These are phyloP conservation scores for Nyleta sp. DNA, from an alignment of 2,888 invertebrate species.

Conservation along the genomic window DNA sequence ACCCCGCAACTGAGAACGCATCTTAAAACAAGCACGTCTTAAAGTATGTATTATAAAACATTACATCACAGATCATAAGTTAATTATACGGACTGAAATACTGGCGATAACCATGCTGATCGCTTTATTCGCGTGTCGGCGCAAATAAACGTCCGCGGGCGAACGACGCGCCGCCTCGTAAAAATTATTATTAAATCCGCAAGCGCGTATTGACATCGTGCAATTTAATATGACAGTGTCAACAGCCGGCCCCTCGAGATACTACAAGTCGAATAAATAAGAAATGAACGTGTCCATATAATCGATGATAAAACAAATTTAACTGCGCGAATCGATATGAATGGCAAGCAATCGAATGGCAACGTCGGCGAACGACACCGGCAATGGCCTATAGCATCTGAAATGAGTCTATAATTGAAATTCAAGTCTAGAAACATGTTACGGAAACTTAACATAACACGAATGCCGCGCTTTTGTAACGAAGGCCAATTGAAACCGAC, in stretches of 20 bases:
- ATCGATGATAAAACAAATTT: constrained; percentile 10
- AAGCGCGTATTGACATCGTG: not conserved
- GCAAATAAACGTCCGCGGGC: not conserved
- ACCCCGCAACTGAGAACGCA: not conserved
- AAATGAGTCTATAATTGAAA: no score
- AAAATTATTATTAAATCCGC: constrained; percentile 22
- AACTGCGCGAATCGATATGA: constrained; percentile 9
- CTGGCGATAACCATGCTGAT: constrained; percentile 32
- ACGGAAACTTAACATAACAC: no score
- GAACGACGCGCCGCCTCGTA: not conserved
- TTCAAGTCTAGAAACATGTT: no score
- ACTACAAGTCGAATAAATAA: constrained; percentile 29
- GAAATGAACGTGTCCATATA: constrained; percentile 11
- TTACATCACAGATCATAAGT: constrained; percentile 57
- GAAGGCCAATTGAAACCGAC: no score
- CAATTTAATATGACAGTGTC: constrained; percentile 12
- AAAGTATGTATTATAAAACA: constrained; percentile 28
- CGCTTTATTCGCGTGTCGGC: not conserved
- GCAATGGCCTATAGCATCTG: no score
- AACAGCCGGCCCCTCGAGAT: not conserved
- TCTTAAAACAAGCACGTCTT: constrained; percentile 20
- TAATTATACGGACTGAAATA: constrained; percentile 55
- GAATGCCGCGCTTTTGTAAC: no score
- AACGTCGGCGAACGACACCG: not conserved
- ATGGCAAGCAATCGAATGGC: not conserved